These are phyloP conservation scores for Drosophila kuntzei DNA, from an alignment of 2,888 invertebrate genomes.

Conservation along the genomic window DNA sequence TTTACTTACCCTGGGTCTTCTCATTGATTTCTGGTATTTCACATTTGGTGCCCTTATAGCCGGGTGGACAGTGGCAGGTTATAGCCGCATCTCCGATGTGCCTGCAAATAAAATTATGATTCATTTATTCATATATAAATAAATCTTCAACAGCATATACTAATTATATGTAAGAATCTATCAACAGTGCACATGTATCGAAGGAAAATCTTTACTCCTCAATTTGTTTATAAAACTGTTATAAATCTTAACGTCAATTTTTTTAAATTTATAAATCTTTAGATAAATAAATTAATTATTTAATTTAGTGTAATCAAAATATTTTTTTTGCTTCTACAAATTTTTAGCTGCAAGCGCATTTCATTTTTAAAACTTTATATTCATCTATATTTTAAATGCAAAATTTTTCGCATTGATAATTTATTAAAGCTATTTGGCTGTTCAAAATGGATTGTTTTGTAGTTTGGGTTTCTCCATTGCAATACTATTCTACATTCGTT, in stretches of 20 bases:
- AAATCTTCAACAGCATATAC: background rate
- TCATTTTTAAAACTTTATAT: no score
- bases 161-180: background rate
- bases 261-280: no score
- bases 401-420: no score
- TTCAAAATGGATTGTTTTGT: background rate
- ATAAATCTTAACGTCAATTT: no score
- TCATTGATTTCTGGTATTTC: conserved; percentile 87
- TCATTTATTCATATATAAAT: background rate
- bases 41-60: conserved; percentile 90
- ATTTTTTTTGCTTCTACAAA: no score
- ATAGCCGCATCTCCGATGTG: conserved; percentile 92
- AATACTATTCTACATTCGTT: no score
- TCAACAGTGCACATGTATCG: background rate
- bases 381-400: no score
- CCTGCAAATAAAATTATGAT: conserved; percentile 86
- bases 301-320: no score
- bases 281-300: no score
- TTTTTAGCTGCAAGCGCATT: no score
- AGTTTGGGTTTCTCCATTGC: background rate
- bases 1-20: conserved; percentile 83
- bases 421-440: no score
- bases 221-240: background rate
- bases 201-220: background rate
- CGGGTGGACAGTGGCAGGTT: conserved; percentile 89